Evolutionary conservation across 2,113 vertebrate species (phyloP), one percentile per base, ranked within the genome.

Genomic region (Vidua chalybeata): DNA sequence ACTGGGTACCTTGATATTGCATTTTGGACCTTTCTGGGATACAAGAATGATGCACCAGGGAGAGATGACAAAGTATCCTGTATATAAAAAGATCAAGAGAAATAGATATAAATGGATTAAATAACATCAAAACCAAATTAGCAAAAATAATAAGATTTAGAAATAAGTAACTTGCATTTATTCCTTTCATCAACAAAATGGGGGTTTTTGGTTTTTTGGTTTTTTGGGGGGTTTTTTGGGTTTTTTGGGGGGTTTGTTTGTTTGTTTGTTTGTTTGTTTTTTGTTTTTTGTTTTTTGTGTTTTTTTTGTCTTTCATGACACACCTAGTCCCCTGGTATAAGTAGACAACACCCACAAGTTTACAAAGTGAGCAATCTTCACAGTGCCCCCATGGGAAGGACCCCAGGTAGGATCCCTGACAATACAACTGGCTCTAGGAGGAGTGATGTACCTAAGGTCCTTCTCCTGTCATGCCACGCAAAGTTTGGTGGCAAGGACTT

Each of bases 281-380:
- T 8, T 11, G 46, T 35, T 35, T 35, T 49, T 13, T 49, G 45
- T 16, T 37, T 61, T 26, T 33, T 35, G 7, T 35, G 35, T 35
- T 35, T 18, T 23, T 35, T 33, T 51, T 15, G 26, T 1, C 9
- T 35, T 77, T 81, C 84, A 51, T 0, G 0, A 28, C 13, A 41
- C 26, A 46, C 5, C 8, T 14, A 11, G 21, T 19, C 15, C 13
- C 23, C 20, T 72, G 4, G 6, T 23, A 39, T 41, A 52, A 85
- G 41, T 10, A 64, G 49, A 41, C 6, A 68, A 17, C 9, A 45
- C 2, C 26, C 55, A 27, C 6, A 59, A 48, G 17, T 0, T 43
- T 26, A 76, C 8, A 37, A 51, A 75, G 20, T 75, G 24, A 76
- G 0, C 28, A 46, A 11, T 68, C 13, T 4, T 73, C 7, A 10